Conservation (phyloP, 2,797 vertebrate genomes). For the Malacoctenus gilli region DNA sequence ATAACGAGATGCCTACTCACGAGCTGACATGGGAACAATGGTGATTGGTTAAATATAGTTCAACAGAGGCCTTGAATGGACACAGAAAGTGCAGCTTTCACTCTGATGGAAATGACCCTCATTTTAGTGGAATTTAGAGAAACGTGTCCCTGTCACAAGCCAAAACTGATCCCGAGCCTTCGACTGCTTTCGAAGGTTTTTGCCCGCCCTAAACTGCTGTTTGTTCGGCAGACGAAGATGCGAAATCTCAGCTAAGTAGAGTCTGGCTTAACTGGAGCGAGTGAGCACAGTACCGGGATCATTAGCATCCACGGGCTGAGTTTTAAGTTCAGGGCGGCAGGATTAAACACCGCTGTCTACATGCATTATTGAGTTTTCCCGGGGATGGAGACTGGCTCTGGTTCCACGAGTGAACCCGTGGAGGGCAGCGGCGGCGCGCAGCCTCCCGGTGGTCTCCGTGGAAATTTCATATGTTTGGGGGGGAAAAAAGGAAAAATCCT, state of each 20-base stretch:
- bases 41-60: too few species aligned
- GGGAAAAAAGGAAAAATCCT: conserved; percentile 38
- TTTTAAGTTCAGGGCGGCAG: conserved; percentile 41
- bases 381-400: conserved; percentile 35
- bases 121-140: too few species aligned
- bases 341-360: conserved; percentile 53
- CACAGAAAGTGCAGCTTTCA: too few species aligned
- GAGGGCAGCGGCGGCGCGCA: conserved; percentile 22
- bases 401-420: conserved; percentile 28
- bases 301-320: conserved; percentile 31
- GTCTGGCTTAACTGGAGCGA: conserved; percentile 19
- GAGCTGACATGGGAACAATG: too few species aligned
- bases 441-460: conserved; percentile 30
- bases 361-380: conserved; percentile 61
- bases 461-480: conserved; percentile 47
- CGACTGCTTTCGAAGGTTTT: background rate
- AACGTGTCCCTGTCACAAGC: too few species aligned
- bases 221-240: too few species aligned
- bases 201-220: background rate
- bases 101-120: too few species aligned
- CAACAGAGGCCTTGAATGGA: too few species aligned
- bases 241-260: background rate
- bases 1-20: too few species aligned
- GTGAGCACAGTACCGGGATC: conserved; percentile 21
- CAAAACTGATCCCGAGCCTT: too few species aligned